Conservation (phyloP, 1,140 invertebrate genomes). For the Anoplolepis gracilipes region DNA sequence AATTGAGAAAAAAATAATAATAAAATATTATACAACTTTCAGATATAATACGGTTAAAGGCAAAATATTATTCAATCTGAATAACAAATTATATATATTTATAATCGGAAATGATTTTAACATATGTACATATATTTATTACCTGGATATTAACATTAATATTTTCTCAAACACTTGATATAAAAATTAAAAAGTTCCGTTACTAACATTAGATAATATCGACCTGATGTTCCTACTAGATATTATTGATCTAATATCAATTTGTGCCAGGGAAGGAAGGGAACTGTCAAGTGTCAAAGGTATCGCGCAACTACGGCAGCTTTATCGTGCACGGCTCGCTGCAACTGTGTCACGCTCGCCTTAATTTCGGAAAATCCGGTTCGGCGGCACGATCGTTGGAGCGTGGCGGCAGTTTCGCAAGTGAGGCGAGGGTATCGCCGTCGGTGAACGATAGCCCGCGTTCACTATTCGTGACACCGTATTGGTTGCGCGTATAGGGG, state of each 20-base stretch:
- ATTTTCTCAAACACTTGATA: background rate
- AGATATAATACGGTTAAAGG: background rate
- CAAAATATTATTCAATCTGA: background rate
- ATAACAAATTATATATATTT: slow-evolving; percentile 3
- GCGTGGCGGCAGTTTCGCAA: slow-evolving; percentile 53
- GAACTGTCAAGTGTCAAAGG: slow-evolving; percentile 46
- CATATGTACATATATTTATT: background rate
- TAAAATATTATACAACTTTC: background rate
- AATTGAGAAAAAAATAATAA: background rate
- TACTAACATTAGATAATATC: background rate
- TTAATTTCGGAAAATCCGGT: slow-evolving; percentile 68
- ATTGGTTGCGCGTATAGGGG: slow-evolving; percentile 59
- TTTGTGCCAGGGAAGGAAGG: slow-evolving; percentile 5
- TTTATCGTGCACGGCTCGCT: slow-evolving; percentile 53
- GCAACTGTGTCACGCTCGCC: slow-evolving; percentile 35
- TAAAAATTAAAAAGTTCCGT: background rate
- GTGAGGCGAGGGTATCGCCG: slow-evolving; percentile 33
- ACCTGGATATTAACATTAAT: background rate
- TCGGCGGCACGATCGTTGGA: slow-evolving; percentile 34
- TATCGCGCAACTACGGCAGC: slow-evolving; percentile 41
- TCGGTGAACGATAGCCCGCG: slow-evolving; percentile 71
- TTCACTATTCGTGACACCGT: slow-evolving; percentile 57
- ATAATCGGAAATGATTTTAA: background rate
- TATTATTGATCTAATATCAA: slow-evolving; percentile 47
- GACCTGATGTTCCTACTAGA: slow-evolving; percentile 1